Evolutionary conservation across 2,888 invertebrate species (phyloP).

Genomic region (Drosophila heteroneura): DNA sequence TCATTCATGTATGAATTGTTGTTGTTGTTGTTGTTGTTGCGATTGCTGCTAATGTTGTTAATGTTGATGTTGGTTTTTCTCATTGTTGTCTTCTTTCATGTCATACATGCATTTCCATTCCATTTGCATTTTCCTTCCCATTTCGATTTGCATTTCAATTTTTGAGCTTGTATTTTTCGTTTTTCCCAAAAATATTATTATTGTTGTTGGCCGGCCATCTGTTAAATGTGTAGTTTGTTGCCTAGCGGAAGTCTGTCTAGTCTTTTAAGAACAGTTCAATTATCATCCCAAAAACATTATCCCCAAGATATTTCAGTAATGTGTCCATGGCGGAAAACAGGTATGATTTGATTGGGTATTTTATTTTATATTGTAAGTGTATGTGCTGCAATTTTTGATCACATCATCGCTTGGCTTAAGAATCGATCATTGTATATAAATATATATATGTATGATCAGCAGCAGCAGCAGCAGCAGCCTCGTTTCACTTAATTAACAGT

Average conservation of each 20-base stretch:
- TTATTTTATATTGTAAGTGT: not conserved
- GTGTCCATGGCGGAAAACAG: not conserved
- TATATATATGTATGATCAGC: conserved; percentile 3
- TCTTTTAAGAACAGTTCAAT: not conserved
- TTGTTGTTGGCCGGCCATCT: conserved; percentile 19
- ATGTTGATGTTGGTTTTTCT: conserved; percentile 24
- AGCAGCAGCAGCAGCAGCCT: conserved; percentile 23
- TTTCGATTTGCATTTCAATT: conserved; percentile 24
- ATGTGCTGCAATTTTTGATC: conserved; percentile 13
- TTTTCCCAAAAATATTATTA: conserved; percentile 17
- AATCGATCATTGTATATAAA: conserved; percentile 5
- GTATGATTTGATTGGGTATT: not conserved
- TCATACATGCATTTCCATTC: conserved; percentile 33
- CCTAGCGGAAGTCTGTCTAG: not conserved
- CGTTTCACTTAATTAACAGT: conserved; percentile 54
- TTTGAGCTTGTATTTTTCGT: conserved; percentile 1
- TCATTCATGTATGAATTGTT: conserved; percentile 34
- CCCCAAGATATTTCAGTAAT: not conserved
- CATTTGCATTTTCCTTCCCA: conserved; percentile 21
- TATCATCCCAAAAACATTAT: conserved; percentile 1
- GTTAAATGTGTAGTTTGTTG: not conserved
- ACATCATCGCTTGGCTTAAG: conserved; percentile 34
- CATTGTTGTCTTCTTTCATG: conserved; percentile 40
- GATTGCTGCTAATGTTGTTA: conserved; percentile 1
- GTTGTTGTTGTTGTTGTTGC: conserved; percentile 18